Percentiles rank a stretch among this genome's conserved stretches.
Conservation (phyloP, 2,113 vertebrate genomes). For the Melanotaenia duboulayi region DNA sequence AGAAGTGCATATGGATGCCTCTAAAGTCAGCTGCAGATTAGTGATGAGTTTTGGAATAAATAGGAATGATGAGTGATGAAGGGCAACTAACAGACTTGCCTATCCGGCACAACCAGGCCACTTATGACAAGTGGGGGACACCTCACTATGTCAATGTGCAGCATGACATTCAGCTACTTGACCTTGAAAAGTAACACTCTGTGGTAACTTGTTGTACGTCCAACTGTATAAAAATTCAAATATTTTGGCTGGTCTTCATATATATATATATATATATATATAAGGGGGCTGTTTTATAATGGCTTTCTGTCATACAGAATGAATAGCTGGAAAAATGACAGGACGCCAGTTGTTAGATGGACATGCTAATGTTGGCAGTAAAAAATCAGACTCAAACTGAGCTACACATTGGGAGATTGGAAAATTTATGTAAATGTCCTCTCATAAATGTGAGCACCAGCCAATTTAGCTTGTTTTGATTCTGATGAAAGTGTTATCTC, state of each 20-base stretch:
- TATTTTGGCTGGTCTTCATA: background rate
- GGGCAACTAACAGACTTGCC: constrained; percentile 2
- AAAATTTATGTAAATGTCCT: constrained; percentile 7
- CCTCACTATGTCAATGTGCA: constrained; percentile 22
- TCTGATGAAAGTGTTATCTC: constrained; percentile 1
- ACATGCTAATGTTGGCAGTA: background rate
- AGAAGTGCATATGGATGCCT: background rate
- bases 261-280: too few relatives aligned
- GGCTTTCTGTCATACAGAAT: background rate
- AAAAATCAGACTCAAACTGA: background rate
- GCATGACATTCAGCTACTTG: background rate
- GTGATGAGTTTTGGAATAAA: constrained; percentile 23
- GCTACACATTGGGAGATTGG: background rate
- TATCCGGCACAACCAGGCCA: constrained; percentile 29
- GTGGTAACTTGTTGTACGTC: background rate
- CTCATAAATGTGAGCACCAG: background rate
- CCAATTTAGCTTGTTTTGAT: background rate
- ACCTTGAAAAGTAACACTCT: constrained; percentile 7
- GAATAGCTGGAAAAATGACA: background rate
- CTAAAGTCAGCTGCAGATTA: background rate
- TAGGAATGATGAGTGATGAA: constrained; percentile 32
- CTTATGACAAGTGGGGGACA: constrained; percentile 16
- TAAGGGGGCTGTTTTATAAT: constrained; percentile 10
- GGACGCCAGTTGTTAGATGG: constrained; percentile 10
- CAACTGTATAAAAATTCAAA: background rate